Percentiles rank a stretch among this genome's conserved stretches.
Conservation (phyloP, 2,888 invertebrate species). For the Mythimna pallens region DNA sequence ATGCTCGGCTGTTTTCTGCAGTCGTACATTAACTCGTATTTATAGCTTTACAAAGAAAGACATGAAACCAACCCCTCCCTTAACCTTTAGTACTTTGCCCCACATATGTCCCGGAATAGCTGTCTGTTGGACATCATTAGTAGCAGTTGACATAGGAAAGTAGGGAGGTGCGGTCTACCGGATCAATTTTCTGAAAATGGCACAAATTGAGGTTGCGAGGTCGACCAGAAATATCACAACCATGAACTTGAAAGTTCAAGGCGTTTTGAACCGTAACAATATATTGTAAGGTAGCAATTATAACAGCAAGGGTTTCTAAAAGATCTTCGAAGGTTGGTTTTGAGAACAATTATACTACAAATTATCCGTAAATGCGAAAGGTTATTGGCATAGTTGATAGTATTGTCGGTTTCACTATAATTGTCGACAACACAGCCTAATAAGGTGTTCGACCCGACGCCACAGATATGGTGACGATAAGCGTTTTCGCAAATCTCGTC, state of each 20-base stretch:
- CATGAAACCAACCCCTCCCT: conserved; percentile 24
- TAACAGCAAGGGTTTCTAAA: conserved; percentile 48
- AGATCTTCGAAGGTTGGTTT: conserved; percentile 64
- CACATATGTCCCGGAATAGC: conserved; percentile 49
- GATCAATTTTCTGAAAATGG: conserved; percentile 78
- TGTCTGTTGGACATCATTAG: conserved; percentile 59
- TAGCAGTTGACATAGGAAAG: conserved; percentile 72
- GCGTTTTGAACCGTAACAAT: conserved; percentile 48
- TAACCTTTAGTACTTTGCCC: conserved; percentile 41
- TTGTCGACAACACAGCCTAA: conserved; percentile 57
- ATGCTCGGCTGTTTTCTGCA: conserved; percentile 6
- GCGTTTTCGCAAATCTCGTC: conserved; percentile 38
- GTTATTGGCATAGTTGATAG: conserved; percentile 79
- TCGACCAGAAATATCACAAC: conserved; percentile 67
- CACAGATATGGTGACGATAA: conserved; percentile 56
- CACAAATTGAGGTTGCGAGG: conserved; percentile 78
- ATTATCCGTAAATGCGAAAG: conserved; percentile 77
- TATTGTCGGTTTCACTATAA: conserved; percentile 70
- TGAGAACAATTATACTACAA: conserved; percentile 71
- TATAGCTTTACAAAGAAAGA: conserved; percentile 50
- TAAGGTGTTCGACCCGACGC: conserved; percentile 67
- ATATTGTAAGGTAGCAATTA: conserved; percentile 63
- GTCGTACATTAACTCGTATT: conserved; percentile 28
- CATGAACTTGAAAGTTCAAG: conserved; percentile 57
- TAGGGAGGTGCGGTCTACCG: conserved; percentile 74